phyloP scores from a whole-genome alignment of 1,140 invertebrate species.

The Macrotrachela quadricornifera region DNA sequence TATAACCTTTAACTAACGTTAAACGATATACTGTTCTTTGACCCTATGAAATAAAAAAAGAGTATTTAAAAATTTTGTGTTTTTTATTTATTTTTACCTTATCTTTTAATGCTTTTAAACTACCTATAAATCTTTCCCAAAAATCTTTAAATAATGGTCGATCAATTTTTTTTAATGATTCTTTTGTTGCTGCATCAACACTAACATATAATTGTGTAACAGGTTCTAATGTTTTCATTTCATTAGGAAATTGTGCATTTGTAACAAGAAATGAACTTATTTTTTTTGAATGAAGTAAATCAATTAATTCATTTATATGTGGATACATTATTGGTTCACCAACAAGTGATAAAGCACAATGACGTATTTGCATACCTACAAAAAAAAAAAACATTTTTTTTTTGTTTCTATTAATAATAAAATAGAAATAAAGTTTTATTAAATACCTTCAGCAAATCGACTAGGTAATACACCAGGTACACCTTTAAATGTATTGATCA shows the following conservation, averaged over 20 bases:
- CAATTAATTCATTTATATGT: conserved; percentile 39
- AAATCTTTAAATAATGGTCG: conserved; percentile 41
- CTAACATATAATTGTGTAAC: conserved; percentile 45
- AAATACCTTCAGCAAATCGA: conserved; percentile 35
- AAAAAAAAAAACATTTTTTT: too few relatives aligned
- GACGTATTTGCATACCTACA: conserved; percentile 13
- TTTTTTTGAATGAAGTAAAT: conserved; percentile 33
- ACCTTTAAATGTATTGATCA: conserved; percentile 42
- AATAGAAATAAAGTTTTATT: too few relatives aligned
- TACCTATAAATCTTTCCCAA: conserved; percentile 40
- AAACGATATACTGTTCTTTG: conserved; percentile 44
- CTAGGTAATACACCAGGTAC: conserved; percentile 40
- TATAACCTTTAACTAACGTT: conserved; percentile 42
- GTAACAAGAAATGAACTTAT: conserved; percentile 43
- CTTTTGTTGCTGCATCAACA: conserved; percentile 42
- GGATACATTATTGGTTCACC: conserved; percentile 49
- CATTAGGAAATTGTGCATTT: conserved; percentile 44
- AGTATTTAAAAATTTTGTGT: background rate
- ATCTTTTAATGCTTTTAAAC: conserved; percentile 34
- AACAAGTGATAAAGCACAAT: conserved; percentile 44
- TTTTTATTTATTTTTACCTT: conserved; percentile 22
- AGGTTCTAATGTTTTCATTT: conserved; percentile 36
- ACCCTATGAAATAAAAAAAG: conserved; percentile 17
- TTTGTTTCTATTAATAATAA: too few relatives aligned
- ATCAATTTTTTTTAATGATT: conserved; percentile 44